Conservation (phyloP, 2,113 vertebrate genomes). For the Phalacrocorax carbo region DNA sequence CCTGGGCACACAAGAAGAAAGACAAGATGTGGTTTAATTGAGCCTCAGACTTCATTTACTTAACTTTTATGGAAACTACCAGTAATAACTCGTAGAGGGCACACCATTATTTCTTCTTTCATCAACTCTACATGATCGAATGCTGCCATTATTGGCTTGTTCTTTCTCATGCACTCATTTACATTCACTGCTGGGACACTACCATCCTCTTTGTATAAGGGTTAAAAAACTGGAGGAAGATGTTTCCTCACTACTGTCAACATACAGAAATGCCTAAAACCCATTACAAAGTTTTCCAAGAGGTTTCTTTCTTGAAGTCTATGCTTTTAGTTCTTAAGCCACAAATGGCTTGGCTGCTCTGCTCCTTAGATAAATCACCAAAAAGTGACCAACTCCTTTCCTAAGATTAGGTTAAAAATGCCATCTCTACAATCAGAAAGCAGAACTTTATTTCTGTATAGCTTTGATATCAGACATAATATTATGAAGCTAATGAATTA, state of each 20-base stretch:
- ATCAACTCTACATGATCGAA: not conserved
- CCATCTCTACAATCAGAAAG: not conserved
- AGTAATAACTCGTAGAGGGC: not conserved
- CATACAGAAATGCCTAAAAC: not conserved
- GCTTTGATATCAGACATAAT: not conserved
- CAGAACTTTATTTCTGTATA: not conserved
- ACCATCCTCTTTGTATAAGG: not conserved
- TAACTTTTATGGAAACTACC: slow-evolving; percentile 40
- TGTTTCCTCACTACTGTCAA: not conserved
- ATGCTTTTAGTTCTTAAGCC: not conserved
- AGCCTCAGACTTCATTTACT: slow-evolving; percentile 40
- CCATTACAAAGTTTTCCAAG: not conserved
- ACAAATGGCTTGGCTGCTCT: not conserved
- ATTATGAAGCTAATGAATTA: not conserved
- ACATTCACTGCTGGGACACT: not conserved
- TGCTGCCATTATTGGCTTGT: not conserved
- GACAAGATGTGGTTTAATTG: slow-evolving; percentile 42
- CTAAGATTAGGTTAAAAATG: not conserved
- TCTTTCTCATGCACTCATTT: not conserved
- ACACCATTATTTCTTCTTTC: slow-evolving; percentile 5
- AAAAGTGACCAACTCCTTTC: not conserved
- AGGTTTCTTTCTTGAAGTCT: not conserved
- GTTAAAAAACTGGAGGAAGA: not conserved
- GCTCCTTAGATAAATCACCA: not conserved
- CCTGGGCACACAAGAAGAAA: slow-evolving; percentile 32